Evolutionary conservation across 2,113 vertebrate genomes (phyloP), one percentile per base, ranked within the genome.

Genomic region (Callipepla squamata): DNA sequence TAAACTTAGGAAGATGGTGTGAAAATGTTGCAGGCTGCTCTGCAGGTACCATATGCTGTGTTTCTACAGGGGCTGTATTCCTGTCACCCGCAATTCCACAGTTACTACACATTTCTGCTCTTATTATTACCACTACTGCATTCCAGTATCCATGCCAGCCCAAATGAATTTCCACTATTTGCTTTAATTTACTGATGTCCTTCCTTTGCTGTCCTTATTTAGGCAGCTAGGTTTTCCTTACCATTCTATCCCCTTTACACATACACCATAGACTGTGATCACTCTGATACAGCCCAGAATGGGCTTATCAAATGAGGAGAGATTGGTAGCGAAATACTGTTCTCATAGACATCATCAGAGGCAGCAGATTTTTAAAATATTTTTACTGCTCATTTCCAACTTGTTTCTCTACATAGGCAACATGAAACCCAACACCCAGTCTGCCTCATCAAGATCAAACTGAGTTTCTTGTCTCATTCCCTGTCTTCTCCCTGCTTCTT

Each of bases 321-420:
- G 19, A 11, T 9, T 66, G 28, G 13, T 6, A 66, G 45, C 5
- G 66, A 65, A 61, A 15, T 34, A 66, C 3, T 65, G 20, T 30
- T 76, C 25, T 25, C 51, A 72, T 5, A 50, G 6, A 2, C 4
- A 63, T 6, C 25, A 80, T 22, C 7, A 7, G 8, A n/a, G 30
- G 65, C 1, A 1, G 26, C 0, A 1, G 72, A 70, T 13, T 63
- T 74, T 20, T 17, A 11, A 2, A 76, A 4, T 20, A 66, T 51
- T 79, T 81, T 72, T 50, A 79, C 4, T 8, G 42, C 13, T 3
- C 4, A 81, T 62, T 89, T 84, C 44, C 45, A 62, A 21, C 19
- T 53, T 51, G 7, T 40, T 80, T 61, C n/a, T 75, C 62, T 40
- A 5, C 5, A 17, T 15, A 6, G 9, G 9, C 40, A 77, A 79